Conservation (phyloP, 2,113 vertebrate species). For the Petaurus breviceps region DNA sequence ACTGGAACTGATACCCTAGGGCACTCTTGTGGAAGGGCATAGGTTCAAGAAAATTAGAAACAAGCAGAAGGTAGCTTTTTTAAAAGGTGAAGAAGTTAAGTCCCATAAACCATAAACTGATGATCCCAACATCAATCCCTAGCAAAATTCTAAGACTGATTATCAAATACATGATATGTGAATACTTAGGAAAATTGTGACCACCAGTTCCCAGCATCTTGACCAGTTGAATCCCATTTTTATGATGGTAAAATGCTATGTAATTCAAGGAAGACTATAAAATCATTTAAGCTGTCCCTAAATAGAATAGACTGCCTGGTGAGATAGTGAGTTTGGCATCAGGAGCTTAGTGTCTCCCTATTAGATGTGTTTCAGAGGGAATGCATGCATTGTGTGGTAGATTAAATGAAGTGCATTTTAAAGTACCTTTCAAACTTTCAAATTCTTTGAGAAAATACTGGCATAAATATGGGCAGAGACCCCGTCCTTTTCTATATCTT, state of each 20-base stretch:
- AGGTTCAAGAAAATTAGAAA: neutral
- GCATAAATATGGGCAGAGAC: neutral
- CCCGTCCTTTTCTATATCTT: neutral
- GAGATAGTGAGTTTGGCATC: neutral
- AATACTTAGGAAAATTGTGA: neutral
- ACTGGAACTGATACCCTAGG: neutral
- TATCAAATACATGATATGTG: neutral
- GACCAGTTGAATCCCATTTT: neutral
- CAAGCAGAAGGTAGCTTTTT: neutral
- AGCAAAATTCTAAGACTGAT: neutral
- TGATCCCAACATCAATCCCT: neutral
- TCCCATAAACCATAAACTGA: neutral
- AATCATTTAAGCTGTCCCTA: neutral
- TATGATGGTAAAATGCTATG: neutral
- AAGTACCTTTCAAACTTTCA: neutral
- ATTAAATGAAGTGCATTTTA: neutral
- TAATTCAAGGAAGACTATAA: neutral
- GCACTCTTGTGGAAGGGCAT: neutral
- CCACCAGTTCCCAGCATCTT: neutral
- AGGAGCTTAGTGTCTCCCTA: neutral
- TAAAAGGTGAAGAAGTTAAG: neutral
- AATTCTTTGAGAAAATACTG: neutral
- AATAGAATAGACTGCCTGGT: neutral
- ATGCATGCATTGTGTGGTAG: neutral
- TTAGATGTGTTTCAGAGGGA: neutral